Base-by-base conservation (phyloP, 2,888 invertebrate species). In the Drosophila acutilabella region DNA sequence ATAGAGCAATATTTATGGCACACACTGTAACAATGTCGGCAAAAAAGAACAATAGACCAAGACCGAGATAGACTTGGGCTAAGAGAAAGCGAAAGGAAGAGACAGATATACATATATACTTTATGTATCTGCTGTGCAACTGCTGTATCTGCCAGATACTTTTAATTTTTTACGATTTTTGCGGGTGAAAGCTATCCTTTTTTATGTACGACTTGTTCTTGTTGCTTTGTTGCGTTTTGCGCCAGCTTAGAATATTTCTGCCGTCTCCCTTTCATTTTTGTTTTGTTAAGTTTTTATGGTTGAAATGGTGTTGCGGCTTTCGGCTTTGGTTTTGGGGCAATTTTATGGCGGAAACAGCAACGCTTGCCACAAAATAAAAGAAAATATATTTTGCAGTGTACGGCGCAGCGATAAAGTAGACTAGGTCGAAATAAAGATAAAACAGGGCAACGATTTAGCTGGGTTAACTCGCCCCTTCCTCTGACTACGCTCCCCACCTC, bases 161-260 rank as follows among this genome's bases (percentile, higher is more conserved):
- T 86, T 85, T 80, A 78, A 88, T 86, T 88, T 85, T 87, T 84
- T 85, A 88, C 88, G 82, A 83, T 85, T 83, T 81, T 80, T 85
- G 74, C 61, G 75, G 74, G 66, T 70, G 68, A 67, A 74, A 80
- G 71, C 66, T 66, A 67, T 61, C 67, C 68, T 78, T 72, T 76
- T 67, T 51, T 64, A n/a, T n/a, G 23, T 23, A 13, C 0, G 11
- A n/a, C 10, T 11, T 13, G 2, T 57, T 44, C 26, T 16, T 47
- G 38, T 61, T 66, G 41, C 30, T 30, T 47, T 44, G 36, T 38
- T 54, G 48, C 47, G 52, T 70, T 74, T 44, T 68, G 53, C 45
- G 52, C 64, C 62, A 74, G 86, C 65, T 86, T 86, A 88, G 82
- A 84, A 88, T 84, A 88, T 80, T 85, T 76, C 69, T 61, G 68